Base-by-base conservation (phyloP, 2,113 vertebrate species). In the Dipodomys ordii region DNA sequence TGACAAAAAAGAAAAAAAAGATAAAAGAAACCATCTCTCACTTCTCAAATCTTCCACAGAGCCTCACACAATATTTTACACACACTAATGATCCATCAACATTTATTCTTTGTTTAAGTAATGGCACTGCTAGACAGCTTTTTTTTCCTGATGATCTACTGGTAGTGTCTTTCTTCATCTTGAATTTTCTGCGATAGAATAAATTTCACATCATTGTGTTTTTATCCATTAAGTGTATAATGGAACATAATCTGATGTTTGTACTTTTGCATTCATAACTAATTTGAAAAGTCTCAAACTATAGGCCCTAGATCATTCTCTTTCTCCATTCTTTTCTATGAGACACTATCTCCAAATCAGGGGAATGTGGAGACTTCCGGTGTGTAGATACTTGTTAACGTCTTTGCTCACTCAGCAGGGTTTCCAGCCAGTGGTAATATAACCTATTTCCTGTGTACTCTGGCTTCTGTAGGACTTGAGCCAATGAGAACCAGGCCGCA, bases 101-200 rank as follows among this genome's bases (percentile, higher is more conserved):
- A 80, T 71, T 49, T 85, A 68, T 91, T 86, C 60, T 94, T 94
- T 90, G 71, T 74, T 95, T 83, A 76, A 90, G 81, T 94, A 88
- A 86, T 88, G 32, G 62, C 57, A 71, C 71, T 91, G 71, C 30
- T 67, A 77, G 35, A 28, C 27, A 67, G 64, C 32, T 69, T 92
- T 25, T 25, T 64, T 78, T 84, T 22, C 35, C 11, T 9, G 3
- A 57, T 80, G 46, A 27, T 77, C 64, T 87, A 39, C 82, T 88
- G 49, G 23, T 87, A 53, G 68, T 73, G 16, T n/a, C 20, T 94
- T 62, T 0, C 0, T 49, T 28, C 49, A 67, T n/a, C 64, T 68
- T 88, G 49, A 22, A 71, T 74, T 95, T 91, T 88, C 74, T 46
- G 69, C 32, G 46, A 67, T 64, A 87, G 83, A 83, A 95, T 89